Evolutionary conservation across 2,888 invertebrate species (phyloP).

Genomic region (Acheta domesticus): DNA sequence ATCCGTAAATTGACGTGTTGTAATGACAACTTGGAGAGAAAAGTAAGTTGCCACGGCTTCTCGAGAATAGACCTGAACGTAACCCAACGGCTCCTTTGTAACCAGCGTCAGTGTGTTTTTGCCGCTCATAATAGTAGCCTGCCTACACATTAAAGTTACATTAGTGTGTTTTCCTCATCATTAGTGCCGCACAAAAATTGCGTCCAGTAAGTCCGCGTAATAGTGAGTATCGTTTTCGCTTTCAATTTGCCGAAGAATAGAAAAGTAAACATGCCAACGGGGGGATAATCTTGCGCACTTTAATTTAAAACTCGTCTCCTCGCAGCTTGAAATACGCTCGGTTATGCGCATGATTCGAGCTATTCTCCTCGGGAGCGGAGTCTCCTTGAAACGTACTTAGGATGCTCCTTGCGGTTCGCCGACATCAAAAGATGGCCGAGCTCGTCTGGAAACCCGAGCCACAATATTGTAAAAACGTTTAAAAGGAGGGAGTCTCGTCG

Average conservation of each 20-base stretch:
- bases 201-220: neutral
- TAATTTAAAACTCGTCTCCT: neutral
- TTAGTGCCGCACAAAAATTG: neutral
- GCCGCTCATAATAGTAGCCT: neutral
- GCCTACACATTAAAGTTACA: neutral
- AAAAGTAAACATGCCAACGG: conserved; percentile 7
- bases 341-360: neutral
- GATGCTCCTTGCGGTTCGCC: neutral
- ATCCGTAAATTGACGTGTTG: conserved; percentile 18
- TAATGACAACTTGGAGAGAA: conserved; percentile 18
- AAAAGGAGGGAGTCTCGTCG: neutral
- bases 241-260: conserved; percentile 9
- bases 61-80: too few species aligned
- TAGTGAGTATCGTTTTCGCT: neutral
- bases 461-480: conserved; percentile 18
- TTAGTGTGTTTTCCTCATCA: conserved; percentile 8
- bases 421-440: neutral
- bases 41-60: neutral
- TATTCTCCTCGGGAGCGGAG: neutral
- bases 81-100: conserved; percentile 1
- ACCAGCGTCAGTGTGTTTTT: neutral
- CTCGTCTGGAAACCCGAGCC: neutral
- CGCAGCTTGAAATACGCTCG: neutral
- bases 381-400: neutral
- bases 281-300: neutral